Conservation (phyloP, 1,140 invertebrate genomes). For the Wasmannia auropunctata region DNA sequence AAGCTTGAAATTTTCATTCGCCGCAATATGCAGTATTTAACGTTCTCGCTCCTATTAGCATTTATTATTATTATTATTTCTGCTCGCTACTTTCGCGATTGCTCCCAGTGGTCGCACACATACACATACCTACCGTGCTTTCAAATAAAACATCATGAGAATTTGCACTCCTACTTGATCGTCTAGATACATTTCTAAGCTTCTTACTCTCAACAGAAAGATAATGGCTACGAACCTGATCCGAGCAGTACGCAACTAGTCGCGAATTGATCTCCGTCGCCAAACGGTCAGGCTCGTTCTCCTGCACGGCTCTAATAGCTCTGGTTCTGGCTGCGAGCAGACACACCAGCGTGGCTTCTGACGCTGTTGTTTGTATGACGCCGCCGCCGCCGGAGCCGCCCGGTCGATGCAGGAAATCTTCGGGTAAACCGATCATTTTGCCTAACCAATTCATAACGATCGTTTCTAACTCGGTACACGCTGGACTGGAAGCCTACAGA, state of each 20-base stretch:
- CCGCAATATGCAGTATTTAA: constrained; percentile 16
- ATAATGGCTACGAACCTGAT: constrained; percentile 87
- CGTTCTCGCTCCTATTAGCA: neutral
- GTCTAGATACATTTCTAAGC: neutral
- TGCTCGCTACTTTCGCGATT: constrained; percentile 17
- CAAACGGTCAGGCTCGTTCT: constrained; percentile 89
- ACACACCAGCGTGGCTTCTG: constrained; percentile 96
- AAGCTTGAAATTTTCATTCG: neutral
- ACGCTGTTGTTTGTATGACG: constrained; percentile 97
- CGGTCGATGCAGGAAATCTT: constrained; percentile 93
- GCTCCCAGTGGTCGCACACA: constrained; percentile 11
- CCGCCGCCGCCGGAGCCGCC: constrained; percentile 94
- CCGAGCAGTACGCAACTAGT: constrained; percentile 97
- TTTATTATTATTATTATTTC: constrained; percentile 41
- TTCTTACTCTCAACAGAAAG: neutral
- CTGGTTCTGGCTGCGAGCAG: constrained; percentile 95
- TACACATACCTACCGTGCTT: no score
- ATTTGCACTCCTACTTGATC: neutral
- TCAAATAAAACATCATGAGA: constrained; percentile 18
- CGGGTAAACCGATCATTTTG: constrained; percentile 96
- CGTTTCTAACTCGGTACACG: constrained; percentile 98
- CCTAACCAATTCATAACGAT: constrained; percentile 99
- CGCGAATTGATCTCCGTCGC: constrained; percentile 96
- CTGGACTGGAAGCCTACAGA: constrained; percentile 94
- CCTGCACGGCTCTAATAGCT: constrained; percentile 89